Base-by-base conservation (phyloP, 2,797 vertebrate genomes). In the Petrocephalus schoutedeni region DNA sequence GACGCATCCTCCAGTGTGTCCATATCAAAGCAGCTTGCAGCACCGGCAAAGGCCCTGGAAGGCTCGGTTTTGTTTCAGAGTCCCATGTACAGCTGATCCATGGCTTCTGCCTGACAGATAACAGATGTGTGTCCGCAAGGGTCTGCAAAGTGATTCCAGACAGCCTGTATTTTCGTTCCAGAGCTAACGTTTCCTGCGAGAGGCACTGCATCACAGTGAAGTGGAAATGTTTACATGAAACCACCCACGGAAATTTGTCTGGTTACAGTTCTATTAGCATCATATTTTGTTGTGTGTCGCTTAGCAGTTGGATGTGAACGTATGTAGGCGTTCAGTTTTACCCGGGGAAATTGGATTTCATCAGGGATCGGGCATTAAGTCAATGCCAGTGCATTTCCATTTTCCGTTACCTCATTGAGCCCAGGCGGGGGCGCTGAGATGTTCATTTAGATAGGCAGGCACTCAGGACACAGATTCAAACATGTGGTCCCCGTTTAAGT, bases 51-150 rank as follows among this genome's bases (percentile, higher is more conserved):
- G 89, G 3, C 67, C 88, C 87, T 91, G 0, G 0, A 93, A 94
- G 74, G 84, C 1, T 0, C 12, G 12, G 93, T 91, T 89, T 94
- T 91, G 2, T 58, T 57, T 85, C 90, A 28, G 0, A 94, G 89
- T 16, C 85, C 86, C 45, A 87, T 59, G 84, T 94, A 92, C 4
- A 94, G 87, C 6, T 87, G n/a, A 23, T 93, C 90, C 91, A 92
- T 92, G 85, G 49, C 23, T 71, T 71, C 45, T 71, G 10, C 32
- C n/a, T 71, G 86, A 87, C 41, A 74, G 86, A 54, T 53, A 71
- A 87, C 58, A 71, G 45, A 87, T 71, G 45, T 87, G 61, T 54
- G 36, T 36, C 64, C 64, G n/a, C 86, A 77, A 28, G 53, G 12
- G 12, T 41, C 54, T 53, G 56, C 64, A 77, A 71, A 86, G 28